Base-by-base conservation (phyloP, 2,797 vertebrate species). In the Alosa sapidissima region DNA sequence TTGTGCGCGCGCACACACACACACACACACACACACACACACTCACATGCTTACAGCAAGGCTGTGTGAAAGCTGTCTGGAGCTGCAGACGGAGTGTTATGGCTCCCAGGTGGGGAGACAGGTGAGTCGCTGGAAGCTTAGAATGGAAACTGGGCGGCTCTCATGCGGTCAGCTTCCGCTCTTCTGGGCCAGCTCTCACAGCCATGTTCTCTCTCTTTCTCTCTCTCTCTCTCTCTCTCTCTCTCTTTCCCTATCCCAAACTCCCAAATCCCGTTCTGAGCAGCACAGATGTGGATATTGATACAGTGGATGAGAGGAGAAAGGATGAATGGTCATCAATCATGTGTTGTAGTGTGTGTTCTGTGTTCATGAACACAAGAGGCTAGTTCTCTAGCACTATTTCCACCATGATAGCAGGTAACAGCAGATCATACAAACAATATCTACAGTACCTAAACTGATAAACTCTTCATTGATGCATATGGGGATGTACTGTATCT, bases 101-200 rank as follows among this genome's bases (percentile, higher is more conserved):
- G 72, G 72, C 72, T 78, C 72, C 72, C 72, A 78, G 41, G 72
- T 78, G 72, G 72, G 72, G 13, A 78, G 72, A 78, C 72, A 78
- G 72, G 72, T 78, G 72, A 78, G 41, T 78, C 72, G 41, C 41
- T 78, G 16, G 41, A 45, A 78, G 72, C 36, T 47, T 36, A 45
- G 72, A 78, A 78, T 78, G 72, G 72, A 78, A 78, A 78, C 41
- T 47, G 72, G 41, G 72, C 16, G 72, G 68, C 33, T 75, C 72
- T 47, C 72, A 78, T 7, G 41, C 41, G 16, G 41, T 5, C 68
- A 75, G 36, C 72, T 78, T 78, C 41, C 41, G 16, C 41, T 78
- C 36, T 78, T 78, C 45, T 45, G 7, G 72, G 72, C 14, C 36
- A 47, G 72, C 72, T 78, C 5, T 33, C 65, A 65, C 5, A 0